These are phyloP conservation scores for Synanceia verrucosa DNA, from an alignment of 2,797 vertebrate genomes.

Conservation along the genomic window DNA sequence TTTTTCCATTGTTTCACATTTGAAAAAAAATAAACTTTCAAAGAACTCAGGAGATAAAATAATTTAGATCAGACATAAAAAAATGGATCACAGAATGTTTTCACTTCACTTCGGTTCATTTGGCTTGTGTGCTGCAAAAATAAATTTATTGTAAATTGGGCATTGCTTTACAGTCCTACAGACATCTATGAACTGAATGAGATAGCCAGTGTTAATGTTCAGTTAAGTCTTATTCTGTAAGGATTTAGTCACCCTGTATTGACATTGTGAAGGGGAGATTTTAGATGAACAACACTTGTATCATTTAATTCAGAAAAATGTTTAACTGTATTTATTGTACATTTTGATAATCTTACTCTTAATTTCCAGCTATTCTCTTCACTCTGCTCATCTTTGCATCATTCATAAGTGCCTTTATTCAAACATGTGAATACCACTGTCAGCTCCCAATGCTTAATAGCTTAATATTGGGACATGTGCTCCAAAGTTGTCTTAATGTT, in stretches of 20 bases:
- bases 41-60: background rate
- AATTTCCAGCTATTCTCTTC: background rate
- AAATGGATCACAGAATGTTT: no score
- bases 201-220: background rate
- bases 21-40: no score
- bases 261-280: background rate
- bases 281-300: conserved; percentile 8
- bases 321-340: conserved; percentile 68
- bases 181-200: background rate
- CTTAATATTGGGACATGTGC: background rate
- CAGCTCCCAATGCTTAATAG: background rate
- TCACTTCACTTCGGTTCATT: background rate
- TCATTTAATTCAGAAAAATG: conserved; percentile 25
- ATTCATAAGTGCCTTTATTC: conserved; percentile 52
- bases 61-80: background rate
- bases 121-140: background rate
- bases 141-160: background rate
- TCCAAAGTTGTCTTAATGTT: conserved; percentile 28
- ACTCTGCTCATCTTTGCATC: conserved; percentile 2
- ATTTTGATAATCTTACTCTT: conserved; percentile 33
- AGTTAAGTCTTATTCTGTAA: background rate
- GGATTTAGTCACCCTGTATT: background rate
- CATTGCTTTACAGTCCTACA: background rate
- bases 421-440: conserved; percentile 9
- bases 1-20: background rate